These are phyloP conservation scores for Botia kubotai DNA, from an alignment of 2,797 vertebrate genomes.

Conservation along the genomic window DNA sequence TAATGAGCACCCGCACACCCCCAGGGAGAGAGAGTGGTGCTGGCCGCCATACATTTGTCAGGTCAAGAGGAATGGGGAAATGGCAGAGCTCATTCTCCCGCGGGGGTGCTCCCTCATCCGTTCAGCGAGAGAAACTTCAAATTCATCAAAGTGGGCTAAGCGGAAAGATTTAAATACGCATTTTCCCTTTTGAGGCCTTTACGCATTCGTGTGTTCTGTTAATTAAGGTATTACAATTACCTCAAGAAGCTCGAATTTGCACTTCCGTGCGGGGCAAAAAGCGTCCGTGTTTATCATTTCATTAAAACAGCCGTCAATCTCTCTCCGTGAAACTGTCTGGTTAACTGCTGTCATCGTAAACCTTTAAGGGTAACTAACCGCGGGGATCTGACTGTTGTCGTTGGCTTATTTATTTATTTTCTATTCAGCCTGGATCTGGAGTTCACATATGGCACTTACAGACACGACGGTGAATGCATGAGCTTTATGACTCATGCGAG, in stretches of 20 bases:
- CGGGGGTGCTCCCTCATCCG: constrained; percentile 35
- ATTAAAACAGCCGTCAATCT: constrained; percentile 45
- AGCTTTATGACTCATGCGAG: constrained; percentile 80
- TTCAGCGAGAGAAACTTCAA: constrained; percentile 40
- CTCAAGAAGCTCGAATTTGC: constrained; percentile 42
- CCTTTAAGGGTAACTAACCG: constrained; percentile 36
- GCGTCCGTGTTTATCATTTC: constrained; percentile 17
- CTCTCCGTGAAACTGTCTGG: not conserved
- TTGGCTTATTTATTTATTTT: not conserved
- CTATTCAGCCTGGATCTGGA: constrained; percentile 45
- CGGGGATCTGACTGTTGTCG: constrained; percentile 23
- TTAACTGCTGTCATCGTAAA: constrained; percentile 18
- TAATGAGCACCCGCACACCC: constrained; percentile 54
- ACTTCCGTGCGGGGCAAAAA: constrained; percentile 35
- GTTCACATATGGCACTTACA: constrained; percentile 61
- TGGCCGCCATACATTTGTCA: constrained; percentile 58
- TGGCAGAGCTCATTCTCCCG: constrained; percentile 54
- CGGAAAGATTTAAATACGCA: constrained; percentile 50
- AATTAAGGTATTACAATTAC: constrained; percentile 46
- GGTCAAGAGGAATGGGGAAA: constrained; percentile 61
- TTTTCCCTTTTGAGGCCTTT: constrained; percentile 46
- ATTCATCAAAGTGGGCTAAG: constrained; percentile 51
- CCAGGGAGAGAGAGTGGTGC: constrained; percentile 44
- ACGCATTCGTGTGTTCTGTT: constrained; percentile 27
- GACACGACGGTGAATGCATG: constrained; percentile 73